Evolutionary conservation across 92 coral and sea anemone genomes (phyloP).

Genomic region (Zoanthus gigantus): DNA sequence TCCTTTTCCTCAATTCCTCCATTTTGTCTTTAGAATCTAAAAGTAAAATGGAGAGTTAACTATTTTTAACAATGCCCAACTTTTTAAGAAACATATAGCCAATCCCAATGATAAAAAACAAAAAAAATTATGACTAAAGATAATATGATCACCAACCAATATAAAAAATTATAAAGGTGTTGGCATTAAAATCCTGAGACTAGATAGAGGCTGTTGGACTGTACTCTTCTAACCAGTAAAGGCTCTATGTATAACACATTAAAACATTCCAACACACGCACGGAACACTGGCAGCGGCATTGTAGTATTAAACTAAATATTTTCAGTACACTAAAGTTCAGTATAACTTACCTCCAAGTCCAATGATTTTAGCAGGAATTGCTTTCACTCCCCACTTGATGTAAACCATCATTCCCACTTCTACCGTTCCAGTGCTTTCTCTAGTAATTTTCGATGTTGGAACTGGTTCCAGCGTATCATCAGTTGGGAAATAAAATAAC

Average conservation of each 20-base stretch:
- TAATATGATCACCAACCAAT: background rate
- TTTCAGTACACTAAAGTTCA: background rate
- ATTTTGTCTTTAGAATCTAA: constrained; percentile 14
- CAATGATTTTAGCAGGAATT: constrained; percentile 28
- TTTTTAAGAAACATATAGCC: background rate
- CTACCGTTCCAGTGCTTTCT: constrained; percentile 1
- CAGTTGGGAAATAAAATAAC: background rate
- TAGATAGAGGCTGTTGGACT: background rate
- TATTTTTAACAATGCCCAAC: background rate
- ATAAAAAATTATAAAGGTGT: background rate
- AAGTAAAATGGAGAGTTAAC: background rate
- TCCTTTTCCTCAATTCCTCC: constrained; percentile 18
- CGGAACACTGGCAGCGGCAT: background rate
- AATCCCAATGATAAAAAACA: background rate
- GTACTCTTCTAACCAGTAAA: background rate
- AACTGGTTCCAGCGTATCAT: constrained; percentile 8
- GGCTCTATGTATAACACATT: background rate
- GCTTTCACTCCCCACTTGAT: constrained; percentile 21
- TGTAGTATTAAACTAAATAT: background rate
- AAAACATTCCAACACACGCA: background rate
- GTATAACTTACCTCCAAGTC: constrained; percentile 29
- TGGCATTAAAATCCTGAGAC: background rate
- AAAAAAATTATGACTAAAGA: background rate
- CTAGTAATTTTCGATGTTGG: constrained; percentile 4
- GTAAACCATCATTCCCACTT: constrained; percentile 18